These are phyloP conservation scores for Sparidentex hasta DNA, from an alignment of 2,797 vertebrate species.

Conservation along the genomic window DNA sequence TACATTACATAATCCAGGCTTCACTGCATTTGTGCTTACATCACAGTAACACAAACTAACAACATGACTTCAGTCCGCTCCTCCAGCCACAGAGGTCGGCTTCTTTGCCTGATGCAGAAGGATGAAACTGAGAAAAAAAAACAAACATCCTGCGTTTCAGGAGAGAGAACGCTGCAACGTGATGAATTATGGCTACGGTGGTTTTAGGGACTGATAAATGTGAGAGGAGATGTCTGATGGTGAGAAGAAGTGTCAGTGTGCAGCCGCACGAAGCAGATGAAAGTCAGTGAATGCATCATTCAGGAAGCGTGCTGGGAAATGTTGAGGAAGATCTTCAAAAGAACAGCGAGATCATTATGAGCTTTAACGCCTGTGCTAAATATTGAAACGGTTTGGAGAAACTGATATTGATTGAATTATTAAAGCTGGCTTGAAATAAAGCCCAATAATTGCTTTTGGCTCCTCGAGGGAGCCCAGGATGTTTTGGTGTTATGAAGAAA, in stretches of 20 bases:
- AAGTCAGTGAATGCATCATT: constrained; percentile 61
- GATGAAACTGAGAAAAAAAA: background rate
- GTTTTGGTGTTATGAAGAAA: constrained; percentile 18
- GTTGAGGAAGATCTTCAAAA: constrained; percentile 64
- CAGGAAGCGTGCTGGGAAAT: constrained; percentile 1
- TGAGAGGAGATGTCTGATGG: constrained; percentile 21
- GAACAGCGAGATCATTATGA: constrained; percentile 47
- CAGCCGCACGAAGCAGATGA: constrained; percentile 56
- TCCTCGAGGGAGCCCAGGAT: background rate
- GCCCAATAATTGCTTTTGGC: constrained; percentile 34
- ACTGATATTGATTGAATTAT: constrained; percentile 56
- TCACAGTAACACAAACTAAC: background rate
- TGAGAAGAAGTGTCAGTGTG: constrained; percentile 35
- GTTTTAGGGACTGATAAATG: constrained; percentile 18
- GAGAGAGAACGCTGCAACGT: background rate
- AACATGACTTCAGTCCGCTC: background rate
- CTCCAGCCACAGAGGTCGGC: constrained; percentile 5
- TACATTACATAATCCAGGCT: background rate
- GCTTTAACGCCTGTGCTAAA: constrained; percentile 44
- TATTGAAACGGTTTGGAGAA: constrained; percentile 47
- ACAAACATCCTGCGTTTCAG: background rate
- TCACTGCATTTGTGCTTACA: background rate
- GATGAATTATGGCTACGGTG: constrained; percentile 22
- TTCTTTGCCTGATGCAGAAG: background rate
- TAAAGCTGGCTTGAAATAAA: constrained; percentile 51